Evolutionary conservation across 2,888 invertebrate genomes (phyloP).

Genomic region (Apotomis capreana): DNA sequence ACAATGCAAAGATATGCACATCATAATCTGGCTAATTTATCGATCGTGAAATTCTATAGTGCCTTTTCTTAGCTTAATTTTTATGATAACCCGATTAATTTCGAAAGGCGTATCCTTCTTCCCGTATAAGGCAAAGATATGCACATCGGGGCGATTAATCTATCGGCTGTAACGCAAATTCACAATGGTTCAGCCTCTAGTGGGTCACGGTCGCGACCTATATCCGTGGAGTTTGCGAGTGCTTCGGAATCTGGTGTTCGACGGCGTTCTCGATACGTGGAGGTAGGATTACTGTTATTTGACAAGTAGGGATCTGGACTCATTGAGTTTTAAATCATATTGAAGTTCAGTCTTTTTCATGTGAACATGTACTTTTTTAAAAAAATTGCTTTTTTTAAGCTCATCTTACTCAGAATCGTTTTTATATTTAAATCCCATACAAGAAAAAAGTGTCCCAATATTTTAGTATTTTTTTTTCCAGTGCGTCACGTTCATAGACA

Average conservation of each 20-base stretch:
- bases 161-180: conserved; percentile 15
- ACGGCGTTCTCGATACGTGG: conserved; percentile 9
- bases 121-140: background rate
- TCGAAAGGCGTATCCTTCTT: background rate
- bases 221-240: conserved; percentile 25
- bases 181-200: conserved; percentile 7
- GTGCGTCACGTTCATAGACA: too few species aligned
- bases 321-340: too few species aligned
- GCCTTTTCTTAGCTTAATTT: too few species aligned
- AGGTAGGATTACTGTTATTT: background rate
- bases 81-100: background rate
- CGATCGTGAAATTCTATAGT: background rate
- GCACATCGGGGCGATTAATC: conserved; percentile 11
- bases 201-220: conserved; percentile 38
- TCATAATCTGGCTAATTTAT: conserved; percentile 3
- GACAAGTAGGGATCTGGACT: background rate
- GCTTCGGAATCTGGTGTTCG: conserved; percentile 25
- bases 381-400: too few species aligned
- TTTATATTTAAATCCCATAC: too few species aligned
- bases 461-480: too few species aligned
- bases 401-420: too few species aligned
- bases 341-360: too few species aligned
- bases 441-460: too few species aligned
- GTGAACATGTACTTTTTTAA: too few species aligned
- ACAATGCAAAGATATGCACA: background rate